Conservation (phyloP, 2,113 vertebrate species). For the Psilopogon haemacephalus region DNA sequence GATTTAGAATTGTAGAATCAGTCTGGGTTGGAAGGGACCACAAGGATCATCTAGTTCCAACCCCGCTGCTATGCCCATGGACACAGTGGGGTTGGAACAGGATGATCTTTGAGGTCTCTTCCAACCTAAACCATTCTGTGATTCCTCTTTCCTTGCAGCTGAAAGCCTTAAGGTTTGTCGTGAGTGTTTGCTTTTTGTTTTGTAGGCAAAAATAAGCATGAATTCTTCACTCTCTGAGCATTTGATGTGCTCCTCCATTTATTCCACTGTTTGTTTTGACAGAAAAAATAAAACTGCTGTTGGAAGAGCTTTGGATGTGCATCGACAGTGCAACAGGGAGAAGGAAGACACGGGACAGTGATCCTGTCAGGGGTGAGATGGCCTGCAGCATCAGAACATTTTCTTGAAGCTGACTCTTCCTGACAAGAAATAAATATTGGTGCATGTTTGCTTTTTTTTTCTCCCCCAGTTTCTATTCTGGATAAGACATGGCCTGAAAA, state of each 20-base stretch:
- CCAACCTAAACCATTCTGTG: no score
- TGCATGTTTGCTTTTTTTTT: neutral
- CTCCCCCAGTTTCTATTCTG: neutral
- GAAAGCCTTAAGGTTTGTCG: neutral
- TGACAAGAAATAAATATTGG: neutral
- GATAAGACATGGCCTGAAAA: neutral
- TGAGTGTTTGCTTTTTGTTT: neutral
- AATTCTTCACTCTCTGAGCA: neutral
- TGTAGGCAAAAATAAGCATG: neutral
- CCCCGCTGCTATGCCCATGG: no score
- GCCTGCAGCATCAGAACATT: neutral
- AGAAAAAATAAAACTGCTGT: constrained; percentile 86
- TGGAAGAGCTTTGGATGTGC: constrained; percentile 89
- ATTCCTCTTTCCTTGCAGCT: neutral
- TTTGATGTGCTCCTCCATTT: neutral
- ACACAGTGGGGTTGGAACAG: no score
- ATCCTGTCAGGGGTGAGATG: constrained; percentile 59
- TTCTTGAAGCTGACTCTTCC: neutral
- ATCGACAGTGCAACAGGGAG: constrained; percentile 75
- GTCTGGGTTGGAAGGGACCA: no score
- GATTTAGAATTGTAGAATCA: no score
- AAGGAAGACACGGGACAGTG: constrained; percentile 9
- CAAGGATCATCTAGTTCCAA: no score
- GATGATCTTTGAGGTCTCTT: no score
- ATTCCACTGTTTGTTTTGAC: neutral